These are phyloP conservation scores for Petaurus breviceps DNA, from an alignment of 2,113 vertebrate species.

Conservation along the genomic window DNA sequence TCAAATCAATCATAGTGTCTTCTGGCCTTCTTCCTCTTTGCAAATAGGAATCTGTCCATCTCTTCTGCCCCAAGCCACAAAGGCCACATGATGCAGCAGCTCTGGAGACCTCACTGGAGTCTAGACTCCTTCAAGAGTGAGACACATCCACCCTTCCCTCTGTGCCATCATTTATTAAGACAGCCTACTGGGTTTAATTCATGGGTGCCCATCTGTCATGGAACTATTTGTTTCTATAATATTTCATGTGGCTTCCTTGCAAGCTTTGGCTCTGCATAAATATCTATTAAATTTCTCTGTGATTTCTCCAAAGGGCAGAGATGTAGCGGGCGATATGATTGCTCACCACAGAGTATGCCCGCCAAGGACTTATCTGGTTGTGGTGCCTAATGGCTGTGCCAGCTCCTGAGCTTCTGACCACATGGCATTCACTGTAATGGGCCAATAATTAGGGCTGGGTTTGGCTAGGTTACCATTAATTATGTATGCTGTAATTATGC, in stretches of 20 bases:
- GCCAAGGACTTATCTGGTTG: too few relatives aligned
- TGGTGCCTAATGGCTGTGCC: conserved; percentile 24
- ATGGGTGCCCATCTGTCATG: conserved; percentile 3
- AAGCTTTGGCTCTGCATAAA: conserved; percentile 33
- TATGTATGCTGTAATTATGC: conserved; percentile 70
- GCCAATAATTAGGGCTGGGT: conserved; percentile 55
- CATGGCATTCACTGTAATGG: conserved; percentile 40
- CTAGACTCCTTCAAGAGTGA: neutral
- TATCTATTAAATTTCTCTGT: conserved; percentile 23
- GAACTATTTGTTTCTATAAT: conserved; percentile 32
- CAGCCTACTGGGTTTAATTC: neutral
- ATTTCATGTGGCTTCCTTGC: conserved; percentile 40
- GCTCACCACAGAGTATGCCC: neutral
- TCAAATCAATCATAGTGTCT: neutral
- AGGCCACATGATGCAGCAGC: neutral
- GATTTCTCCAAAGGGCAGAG: conserved; percentile 1
- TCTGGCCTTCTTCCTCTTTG: conserved; percentile 40
- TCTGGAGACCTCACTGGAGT: neutral
- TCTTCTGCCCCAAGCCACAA: neutral
- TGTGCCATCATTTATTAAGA: neutral
- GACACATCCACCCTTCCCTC: neutral
- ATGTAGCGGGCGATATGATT: neutral
- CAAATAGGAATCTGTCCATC: conserved; percentile 40
- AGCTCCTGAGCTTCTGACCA: conserved; percentile 41
- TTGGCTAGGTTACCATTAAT: conserved; percentile 49